Conservation (phyloP, 1,140 invertebrate genomes). For the Mamestra configurata region DNA sequence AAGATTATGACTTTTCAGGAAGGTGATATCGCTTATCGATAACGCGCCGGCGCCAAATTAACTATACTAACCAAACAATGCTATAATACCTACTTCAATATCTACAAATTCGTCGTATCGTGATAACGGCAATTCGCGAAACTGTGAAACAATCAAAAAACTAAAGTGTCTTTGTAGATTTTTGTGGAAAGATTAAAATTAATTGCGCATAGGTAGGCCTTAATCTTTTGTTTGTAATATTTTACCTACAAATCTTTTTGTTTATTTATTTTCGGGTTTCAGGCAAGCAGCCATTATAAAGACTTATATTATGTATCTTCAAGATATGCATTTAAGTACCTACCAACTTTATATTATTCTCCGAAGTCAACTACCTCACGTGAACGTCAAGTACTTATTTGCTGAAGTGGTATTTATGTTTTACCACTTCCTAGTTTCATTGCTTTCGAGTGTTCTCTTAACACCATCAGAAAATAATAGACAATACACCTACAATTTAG, state of each 20-base stretch:
- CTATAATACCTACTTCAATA: slow-evolving; percentile 2
- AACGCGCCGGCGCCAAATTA: slow-evolving; percentile 28
- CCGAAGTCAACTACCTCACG: too few species aligned
- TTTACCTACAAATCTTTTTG: not conserved
- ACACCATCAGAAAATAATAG: not conserved
- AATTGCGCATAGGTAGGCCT: slow-evolving; percentile 8
- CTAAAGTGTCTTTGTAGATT: slow-evolving; percentile 25
- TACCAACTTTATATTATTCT: too few species aligned
- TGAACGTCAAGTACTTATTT: too few species aligned
- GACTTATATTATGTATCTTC: too few species aligned
- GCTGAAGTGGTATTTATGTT: too few species aligned
- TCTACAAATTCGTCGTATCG: slow-evolving; percentile 21
- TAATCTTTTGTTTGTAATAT: slow-evolving; percentile 5
- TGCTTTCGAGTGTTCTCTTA: too few species aligned
- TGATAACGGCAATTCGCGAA: slow-evolving; percentile 14
- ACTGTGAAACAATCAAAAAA: not conserved
- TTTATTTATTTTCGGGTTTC: not conserved
- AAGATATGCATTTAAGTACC: too few species aligned
- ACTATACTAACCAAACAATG: not conserved
- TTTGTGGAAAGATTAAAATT: not conserved
- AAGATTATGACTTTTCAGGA: slow-evolving; percentile 6
- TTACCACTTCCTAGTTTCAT: too few species aligned
- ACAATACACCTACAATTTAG: not conserved
- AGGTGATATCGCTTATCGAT: slow-evolving; percentile 3
- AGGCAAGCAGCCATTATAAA: too few species aligned